These are phyloP conservation scores for Macrotis lagotis DNA, from an alignment of 2,113 vertebrate genomes.

Conservation along the genomic window DNA sequence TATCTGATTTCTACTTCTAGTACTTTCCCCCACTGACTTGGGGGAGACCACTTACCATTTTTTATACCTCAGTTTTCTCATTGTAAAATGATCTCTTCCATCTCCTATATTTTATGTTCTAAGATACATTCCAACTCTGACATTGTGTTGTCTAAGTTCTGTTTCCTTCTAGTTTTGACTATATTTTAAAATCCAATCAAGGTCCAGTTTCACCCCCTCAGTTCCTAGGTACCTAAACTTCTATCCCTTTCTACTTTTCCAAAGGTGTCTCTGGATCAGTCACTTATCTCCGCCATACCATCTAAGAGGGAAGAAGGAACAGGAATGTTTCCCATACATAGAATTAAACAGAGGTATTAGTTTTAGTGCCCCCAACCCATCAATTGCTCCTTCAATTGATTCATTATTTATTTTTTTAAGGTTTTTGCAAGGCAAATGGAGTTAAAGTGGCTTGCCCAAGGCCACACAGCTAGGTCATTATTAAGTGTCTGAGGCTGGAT, in stretches of 20 bases:
- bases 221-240: background rate
- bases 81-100: background rate
- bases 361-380: background rate
- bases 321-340: background rate
- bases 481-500: too few species aligned
- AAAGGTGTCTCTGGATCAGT: background rate
- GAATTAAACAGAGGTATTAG: background rate
- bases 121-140: background rate
- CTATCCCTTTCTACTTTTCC: background rate
- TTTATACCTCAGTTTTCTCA: background rate
- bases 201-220: background rate
- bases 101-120: background rate
- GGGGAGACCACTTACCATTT: background rate
- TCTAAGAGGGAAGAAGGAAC: background rate
- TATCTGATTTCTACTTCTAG: background rate
- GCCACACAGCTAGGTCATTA: too few species aligned
- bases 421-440: too few species aligned
- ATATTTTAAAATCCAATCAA: background rate
- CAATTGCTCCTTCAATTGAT: too few species aligned
- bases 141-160: background rate
- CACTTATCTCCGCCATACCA: background rate
- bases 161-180: background rate
- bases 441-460: too few species aligned
- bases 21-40: background rate
- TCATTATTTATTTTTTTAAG: too few species aligned